These are phyloP conservation scores for Garra rufa DNA, from an alignment of 2,113 vertebrate genomes.

Conservation along the genomic window DNA sequence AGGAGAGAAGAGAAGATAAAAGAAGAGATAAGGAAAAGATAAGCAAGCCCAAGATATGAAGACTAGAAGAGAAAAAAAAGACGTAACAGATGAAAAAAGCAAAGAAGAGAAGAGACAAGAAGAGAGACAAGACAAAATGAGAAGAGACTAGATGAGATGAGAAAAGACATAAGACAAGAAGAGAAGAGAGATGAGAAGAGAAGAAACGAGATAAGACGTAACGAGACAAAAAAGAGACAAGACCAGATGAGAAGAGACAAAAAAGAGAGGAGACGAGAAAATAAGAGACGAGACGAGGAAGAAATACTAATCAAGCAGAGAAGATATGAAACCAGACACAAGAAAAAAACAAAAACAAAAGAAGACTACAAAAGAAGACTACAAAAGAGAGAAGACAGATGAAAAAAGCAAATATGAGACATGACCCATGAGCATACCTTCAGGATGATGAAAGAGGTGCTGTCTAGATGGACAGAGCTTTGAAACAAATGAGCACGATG, in stretches of 20 bases:
- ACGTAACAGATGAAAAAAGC: too few species aligned
- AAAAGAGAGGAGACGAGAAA: neutral
- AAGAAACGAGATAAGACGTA: neutral
- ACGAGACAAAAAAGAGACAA: too few species aligned
- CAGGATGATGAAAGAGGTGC: constrained; percentile 37
- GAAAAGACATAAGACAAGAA: too few species aligned
- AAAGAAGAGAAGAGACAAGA: neutral
- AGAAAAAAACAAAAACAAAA: too few species aligned
- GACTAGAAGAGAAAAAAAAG: too few species aligned
- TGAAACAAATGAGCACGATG: neutral
- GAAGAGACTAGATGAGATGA: too few species aligned
- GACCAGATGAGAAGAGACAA: neutral
- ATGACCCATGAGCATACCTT: neutral
- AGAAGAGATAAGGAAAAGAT: neutral
- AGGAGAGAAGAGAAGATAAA: neutral
- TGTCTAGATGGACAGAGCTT: constrained; percentile 8
- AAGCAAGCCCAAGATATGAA: constrained; percentile 14
- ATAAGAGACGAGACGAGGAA: neutral
- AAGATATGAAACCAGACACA: too few species aligned
- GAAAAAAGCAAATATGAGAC: constrained; percentile 19
- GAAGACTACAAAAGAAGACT: too few species aligned
- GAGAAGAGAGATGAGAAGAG: neutral
- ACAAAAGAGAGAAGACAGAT: neutral
- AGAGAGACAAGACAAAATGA: too few species aligned
- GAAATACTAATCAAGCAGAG: neutral